Evolutionary conservation across 2,113 vertebrate species (phyloP), one percentile per base, ranked within the genome.

Genomic region (Phoxinus phoxinus): DNA sequence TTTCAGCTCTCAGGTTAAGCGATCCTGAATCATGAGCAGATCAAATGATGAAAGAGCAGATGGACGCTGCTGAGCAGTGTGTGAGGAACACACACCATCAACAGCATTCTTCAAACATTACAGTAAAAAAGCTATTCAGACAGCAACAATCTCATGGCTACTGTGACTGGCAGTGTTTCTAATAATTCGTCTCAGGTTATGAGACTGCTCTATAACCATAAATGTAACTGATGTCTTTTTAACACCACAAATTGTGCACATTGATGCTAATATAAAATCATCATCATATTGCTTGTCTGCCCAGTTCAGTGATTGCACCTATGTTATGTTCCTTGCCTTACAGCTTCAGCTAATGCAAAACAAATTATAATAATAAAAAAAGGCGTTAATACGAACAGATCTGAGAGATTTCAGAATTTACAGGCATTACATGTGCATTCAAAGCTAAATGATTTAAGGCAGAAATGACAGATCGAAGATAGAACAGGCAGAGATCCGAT

Each of bases 91-190:
- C 69, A 69, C 75, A 78, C 75, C 23, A 48, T 48, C 23, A 27
- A 48, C n/a, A 48, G 72, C 41, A 17, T 46, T 74, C 41, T 46
- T 73, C 41, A 74, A 44, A 74, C 27, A 10, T 51, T 76, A 53
- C 74, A 51, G 0, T 21, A 27, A 30, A 27, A 53, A 9, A 46
- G 35, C 19, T 44, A 37, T 67, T 25, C 9, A 51, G 59, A 81
- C 41, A 67, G 79, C 79, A 69, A 81, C 41, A 51, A 69, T 69
- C 15, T 25, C 41, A 32, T 81, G 79, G 61, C 79, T 69, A 81
- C 44, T 32, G 41, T 69, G 61, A 81, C 19, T 81, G 79, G 79
- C 79, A 81, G 79, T 81, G 79, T 51, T 81, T 81, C 13, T 46
- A 61, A 79, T n/a, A 79, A 25, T 35, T 63, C 3, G n/a, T 44